These are phyloP conservation scores for Heliconius erato DNA, from an alignment of 2,888 invertebrate species.

Conservation along the genomic window DNA sequence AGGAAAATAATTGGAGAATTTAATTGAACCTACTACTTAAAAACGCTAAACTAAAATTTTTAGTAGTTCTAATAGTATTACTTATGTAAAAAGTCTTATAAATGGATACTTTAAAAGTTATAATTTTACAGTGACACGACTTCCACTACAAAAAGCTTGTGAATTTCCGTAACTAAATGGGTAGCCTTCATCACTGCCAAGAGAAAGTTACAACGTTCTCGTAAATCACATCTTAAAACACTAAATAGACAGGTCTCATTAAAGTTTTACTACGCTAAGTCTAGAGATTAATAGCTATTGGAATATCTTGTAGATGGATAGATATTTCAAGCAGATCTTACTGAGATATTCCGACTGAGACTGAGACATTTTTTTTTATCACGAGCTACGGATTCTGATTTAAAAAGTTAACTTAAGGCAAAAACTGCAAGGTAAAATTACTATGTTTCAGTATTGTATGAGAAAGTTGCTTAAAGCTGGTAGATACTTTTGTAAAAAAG, in stretches of 20 bases:
- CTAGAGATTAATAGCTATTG: slow-evolving; percentile 33
- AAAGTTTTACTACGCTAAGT: slow-evolving; percentile 60
- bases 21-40: background rate
- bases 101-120: slow-evolving; percentile 13
- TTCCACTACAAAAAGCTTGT: slow-evolving; percentile 30
- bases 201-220: slow-evolving; percentile 45
- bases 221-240: slow-evolving; percentile 58
- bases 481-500: too few species aligned
- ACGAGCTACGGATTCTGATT: background rate
- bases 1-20: background rate
- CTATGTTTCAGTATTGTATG: too few species aligned
- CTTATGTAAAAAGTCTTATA: background rate
- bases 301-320: slow-evolving; percentile 22
- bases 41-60: background rate
- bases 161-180: slow-evolving; percentile 29
- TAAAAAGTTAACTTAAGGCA: too few species aligned
- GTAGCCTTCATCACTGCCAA: slow-evolving; percentile 56
- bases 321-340: slow-evolving; percentile 1
- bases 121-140: slow-evolving; percentile 21
- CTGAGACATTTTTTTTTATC: background rate
- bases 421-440: too few species aligned
- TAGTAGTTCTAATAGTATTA: too few species aligned
- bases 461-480: too few species aligned
- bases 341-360: background rate
- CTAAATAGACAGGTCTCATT: slow-evolving; percentile 75